Percentiles rank a stretch among this genome's conserved stretches.
phyloP scores from a whole-genome alignment of 2,797 vertebrate species.

The Taeniopygia guttata region DNA sequence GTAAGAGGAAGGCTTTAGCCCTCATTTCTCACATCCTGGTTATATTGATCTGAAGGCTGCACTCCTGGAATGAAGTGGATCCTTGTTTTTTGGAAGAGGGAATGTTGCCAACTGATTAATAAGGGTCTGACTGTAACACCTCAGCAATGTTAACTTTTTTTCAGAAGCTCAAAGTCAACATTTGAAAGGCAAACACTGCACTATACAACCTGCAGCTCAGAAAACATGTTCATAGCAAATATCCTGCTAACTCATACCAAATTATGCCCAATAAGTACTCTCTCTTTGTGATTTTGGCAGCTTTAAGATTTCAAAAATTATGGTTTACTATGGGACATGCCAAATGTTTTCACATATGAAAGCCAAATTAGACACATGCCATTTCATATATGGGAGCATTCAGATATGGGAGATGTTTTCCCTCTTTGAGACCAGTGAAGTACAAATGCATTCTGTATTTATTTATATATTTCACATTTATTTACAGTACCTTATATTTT shows the following conservation, averaged over 20 bases:
- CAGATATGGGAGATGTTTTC: neutral
- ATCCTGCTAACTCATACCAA: neutral
- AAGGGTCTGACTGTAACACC: neutral
- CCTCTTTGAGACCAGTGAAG: neutral
- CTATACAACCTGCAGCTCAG: neutral
- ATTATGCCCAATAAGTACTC: neutral
- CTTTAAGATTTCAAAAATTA: neutral
- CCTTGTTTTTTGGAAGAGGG: neutral
- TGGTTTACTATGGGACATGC: neutral
- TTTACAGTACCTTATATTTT: neutral
- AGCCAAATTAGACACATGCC: neutral
- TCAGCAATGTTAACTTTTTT: neutral
- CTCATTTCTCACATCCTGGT: neutral
- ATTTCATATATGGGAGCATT: neutral
- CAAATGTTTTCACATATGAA: neutral
- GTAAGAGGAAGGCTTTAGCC: neutral
- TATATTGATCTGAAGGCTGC: neutral
- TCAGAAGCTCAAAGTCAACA: neutral
- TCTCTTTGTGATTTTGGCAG: neutral
- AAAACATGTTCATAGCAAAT: neutral
- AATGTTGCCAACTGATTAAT: constrained; percentile 9
- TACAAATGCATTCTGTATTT: neutral
- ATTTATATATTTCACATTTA: neutral
- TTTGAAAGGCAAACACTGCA: neutral
- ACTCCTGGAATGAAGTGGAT: neutral